Evolutionary conservation across 2,113 vertebrate genomes (phyloP), one percentile per base, ranked within the genome.

Genomic region (Saccopteryx bilineata): DNA sequence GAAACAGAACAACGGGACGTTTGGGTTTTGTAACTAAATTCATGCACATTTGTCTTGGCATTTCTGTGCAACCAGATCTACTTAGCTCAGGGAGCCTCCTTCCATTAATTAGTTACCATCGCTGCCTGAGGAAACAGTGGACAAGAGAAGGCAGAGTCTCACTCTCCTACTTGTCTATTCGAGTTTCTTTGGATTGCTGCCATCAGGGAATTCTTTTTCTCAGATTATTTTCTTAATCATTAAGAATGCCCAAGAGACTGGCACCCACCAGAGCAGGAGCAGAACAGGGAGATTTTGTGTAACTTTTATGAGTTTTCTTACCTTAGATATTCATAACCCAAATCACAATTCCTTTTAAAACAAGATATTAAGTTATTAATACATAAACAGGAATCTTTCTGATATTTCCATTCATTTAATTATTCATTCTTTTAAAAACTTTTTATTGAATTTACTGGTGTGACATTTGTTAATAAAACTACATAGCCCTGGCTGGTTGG

Each of bases 311-410:
- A 72, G 13, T 82, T 68, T 80, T 11, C 21, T 26, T 65, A 65
- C 4, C 65, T 83, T 56, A 68, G 71, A 74, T 87, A 28, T 92
- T 95, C 14, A 39, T 68, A 61, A 26, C 15, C 21, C 28, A 80
- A 84, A 65, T 74, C 39, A 54, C 6, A 46, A 83, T 89, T 28
- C 31, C 6, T 76, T 39, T 66, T 83, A 63, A 83, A 82, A 82
- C 82, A 54, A 83, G 82, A 82, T 87, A 87, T 24, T 4, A 88
- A 82, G 31, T 39, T 76, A n/a, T n/a, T n/a, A n/a, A n/a, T n/a
- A 69, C 6, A 76, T 92, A 68, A 76, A 46, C 24, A 28, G 10
- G 19, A 66, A 61, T 69, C 54, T 87, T 87, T 46, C 50, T 50
- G 24, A 39, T 69, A 60, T 52, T 24, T 74, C 48, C 31, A 72